Percentiles rank a stretch among this genome's conserved stretches.
These are phyloP conservation scores for Neosilurus mollespiculum DNA, from an alignment of 2,797 vertebrate genomes.

Conservation along the genomic window DNA sequence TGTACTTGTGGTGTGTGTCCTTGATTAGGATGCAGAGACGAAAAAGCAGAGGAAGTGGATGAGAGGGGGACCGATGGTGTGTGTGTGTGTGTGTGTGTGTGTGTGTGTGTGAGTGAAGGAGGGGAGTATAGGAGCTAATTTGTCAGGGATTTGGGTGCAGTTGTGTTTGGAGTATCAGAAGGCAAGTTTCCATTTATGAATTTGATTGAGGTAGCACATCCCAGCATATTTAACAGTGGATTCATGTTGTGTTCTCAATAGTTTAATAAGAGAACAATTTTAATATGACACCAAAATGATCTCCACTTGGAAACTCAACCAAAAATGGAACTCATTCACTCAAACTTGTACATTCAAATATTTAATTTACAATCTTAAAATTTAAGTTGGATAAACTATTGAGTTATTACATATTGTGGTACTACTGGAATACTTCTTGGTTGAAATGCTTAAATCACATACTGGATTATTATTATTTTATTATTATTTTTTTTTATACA, in stretches of 20 bases:
- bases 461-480: no score
- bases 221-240: neutral
- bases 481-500: no score
- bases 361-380: neutral
- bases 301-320: no score
- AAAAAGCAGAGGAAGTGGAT: constrained; percentile 12
- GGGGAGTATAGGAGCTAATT: constrained; percentile 1
- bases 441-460: neutral
- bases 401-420: neutral
- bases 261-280: neutral
- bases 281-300: neutral
- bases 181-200: constrained; percentile 42
- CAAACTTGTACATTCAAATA: neutral
- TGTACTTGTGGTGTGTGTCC: constrained; percentile 15
- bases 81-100: no score
- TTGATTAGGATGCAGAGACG: constrained; percentile 22
- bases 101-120: neutral
- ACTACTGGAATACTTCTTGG: neutral
- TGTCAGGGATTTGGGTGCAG: neutral
- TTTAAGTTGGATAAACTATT: neutral
- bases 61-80: neutral
- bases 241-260: neutral
- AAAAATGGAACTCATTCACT: neutral
- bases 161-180: constrained; percentile 37
- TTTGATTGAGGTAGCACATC: constrained; percentile 21